These are phyloP conservation scores for Mactra quadrangularis DNA, from an alignment of 1,140 invertebrate species.

Conservation along the genomic window DNA sequence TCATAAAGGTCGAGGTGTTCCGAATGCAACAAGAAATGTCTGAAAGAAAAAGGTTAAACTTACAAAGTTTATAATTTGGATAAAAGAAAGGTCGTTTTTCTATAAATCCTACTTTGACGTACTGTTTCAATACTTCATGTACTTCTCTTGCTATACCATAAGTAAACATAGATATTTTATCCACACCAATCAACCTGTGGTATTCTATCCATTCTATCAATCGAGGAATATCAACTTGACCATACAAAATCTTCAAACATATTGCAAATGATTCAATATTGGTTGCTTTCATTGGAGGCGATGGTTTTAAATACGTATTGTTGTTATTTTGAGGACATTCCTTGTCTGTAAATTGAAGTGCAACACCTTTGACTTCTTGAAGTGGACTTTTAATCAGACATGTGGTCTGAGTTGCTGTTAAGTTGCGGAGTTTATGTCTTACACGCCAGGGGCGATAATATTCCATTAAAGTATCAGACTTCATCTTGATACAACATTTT, in stretches of 20 bases:
- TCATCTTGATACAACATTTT: constrained; percentile 15
- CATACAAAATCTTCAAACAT: constrained; percentile 34
- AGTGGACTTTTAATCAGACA: constrained; percentile 19
- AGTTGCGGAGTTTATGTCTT: background rate
- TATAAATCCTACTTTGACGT: constrained; percentile 6
- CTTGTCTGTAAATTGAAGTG: background rate
- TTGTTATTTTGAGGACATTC: constrained; percentile 1
- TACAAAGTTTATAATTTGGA: constrained; percentile 1
- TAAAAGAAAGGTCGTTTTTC: constrained; percentile 3
- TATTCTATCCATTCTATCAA: constrained; percentile 35
- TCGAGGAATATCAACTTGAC: background rate
- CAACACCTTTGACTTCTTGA: background rate
- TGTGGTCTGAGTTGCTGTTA: background rate
- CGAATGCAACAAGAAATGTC: background rate
- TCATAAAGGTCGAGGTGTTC: too few relatives aligned
- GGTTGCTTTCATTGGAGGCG: background rate
- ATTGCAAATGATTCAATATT: constrained; percentile 16
- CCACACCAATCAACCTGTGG: constrained; percentile 9
- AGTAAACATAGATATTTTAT: constrained; percentile 25
- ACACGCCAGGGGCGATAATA: background rate
- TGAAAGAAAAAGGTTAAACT: background rate
- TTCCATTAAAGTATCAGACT: background rate
- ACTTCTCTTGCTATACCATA: background rate
- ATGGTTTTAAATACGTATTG: background rate
- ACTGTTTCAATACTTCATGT: background rate